phyloP scores from a whole-genome alignment of 92 coral and sea anemone species.

The Phymanthus crucifer region DNA sequence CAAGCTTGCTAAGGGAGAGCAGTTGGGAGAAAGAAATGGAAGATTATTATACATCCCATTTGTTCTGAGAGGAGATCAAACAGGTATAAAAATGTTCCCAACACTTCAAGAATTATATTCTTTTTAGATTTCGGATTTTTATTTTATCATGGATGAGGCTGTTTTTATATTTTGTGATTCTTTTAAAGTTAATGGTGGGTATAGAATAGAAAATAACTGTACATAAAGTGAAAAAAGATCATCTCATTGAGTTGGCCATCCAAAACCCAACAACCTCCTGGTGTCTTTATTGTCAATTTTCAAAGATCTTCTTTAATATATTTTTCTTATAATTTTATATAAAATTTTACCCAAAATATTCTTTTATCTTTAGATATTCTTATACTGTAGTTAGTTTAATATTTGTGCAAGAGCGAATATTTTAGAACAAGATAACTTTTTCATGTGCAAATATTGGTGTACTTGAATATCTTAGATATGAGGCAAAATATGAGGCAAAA shows the following conservation, averaged over 20 bases:
- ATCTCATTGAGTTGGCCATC: no score
- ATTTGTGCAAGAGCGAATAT: not conserved
- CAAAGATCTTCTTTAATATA: no score
- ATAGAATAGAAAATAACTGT: no score
- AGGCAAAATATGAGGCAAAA: not conserved
- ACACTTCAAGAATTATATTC: not conserved
- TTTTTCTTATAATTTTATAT: no score
- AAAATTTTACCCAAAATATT: not conserved
- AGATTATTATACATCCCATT: conserved; percentile 11
- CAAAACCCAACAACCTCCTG: no score
- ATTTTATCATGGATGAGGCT: no score
- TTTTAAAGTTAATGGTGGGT: no score
- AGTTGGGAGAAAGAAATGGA: not conserved
- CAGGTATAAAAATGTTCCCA: not conserved
- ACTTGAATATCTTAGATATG: not conserved
- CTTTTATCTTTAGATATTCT: not conserved
- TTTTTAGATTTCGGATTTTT: no score
- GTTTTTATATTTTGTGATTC: no score
- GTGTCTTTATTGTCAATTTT: no score
- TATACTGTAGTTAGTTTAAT: not conserved
- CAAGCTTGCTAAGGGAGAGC: not conserved
- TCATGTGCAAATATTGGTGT: not conserved
- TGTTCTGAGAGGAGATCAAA: not conserved
- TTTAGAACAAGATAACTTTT: not conserved
- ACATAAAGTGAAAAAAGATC: no score